Base-by-base conservation (phyloP, 2,113 vertebrate species). In the Tor tambroides region DNA sequence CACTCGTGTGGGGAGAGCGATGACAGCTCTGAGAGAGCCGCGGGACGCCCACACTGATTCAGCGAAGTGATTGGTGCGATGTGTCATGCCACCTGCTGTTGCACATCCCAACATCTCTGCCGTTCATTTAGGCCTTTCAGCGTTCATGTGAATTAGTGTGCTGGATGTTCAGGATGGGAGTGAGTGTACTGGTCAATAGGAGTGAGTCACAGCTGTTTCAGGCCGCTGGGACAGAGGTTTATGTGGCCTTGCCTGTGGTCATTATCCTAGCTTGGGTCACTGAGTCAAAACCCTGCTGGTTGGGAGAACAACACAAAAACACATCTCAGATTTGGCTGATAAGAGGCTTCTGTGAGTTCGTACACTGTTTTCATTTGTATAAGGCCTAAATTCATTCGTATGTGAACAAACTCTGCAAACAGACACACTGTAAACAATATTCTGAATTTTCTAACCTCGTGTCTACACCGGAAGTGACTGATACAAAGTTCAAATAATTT, bases 11-110 rank as follows among this genome's bases (percentile, higher is more conserved):
- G 32, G 41, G 54, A 65, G 35, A 87, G 81, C 41, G 26, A 43
- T 83, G 87, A 79, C 84, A 83, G 38, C 65, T 51, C 85, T 49
- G 49, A 72, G 65, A 89, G 85, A 23, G 41, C 75, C 75, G n/a
- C 19, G 56, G 86, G 77, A 81, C 38, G 61, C 63, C 61, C 32
- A 72, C 54, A 74, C 80, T 81, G 56, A 75, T 87, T 87, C 81
- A 87, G 77, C 26, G 15, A 67, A 87, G 71, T 46, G 74, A 87
- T 51, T 81, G 77, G 43, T 61, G 41, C 21, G 15, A 86, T 72
- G 65, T 72, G 74, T 84, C 38, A 28, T 78, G 86, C 81, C 54
- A 84, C 59, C 43, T 74, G 82, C 54, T 43, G 15, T 69, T 76
- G 76, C 46, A 19, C 21, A 8, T 69, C 78, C 21, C 76, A 61